phyloP scores from a whole-genome alignment of 2,888 invertebrate genomes.

The Hydroisotoma schaefferi region DNA sequence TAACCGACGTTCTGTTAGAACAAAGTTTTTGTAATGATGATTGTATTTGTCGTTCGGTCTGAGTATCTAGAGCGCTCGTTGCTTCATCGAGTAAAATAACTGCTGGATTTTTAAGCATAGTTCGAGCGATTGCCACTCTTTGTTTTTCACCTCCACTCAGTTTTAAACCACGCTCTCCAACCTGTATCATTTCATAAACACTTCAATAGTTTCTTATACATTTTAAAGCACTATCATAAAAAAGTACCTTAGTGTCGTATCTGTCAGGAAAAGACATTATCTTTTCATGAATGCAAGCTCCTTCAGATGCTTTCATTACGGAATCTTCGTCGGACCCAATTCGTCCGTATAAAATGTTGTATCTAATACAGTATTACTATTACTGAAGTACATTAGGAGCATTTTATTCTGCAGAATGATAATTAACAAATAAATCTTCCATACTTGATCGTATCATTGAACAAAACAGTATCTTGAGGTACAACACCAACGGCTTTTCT shows the following conservation, averaged over 20 bases:
- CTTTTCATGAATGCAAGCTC: slow-evolving; percentile 89
- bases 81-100: slow-evolving; percentile 93
- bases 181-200: slow-evolving; percentile 54
- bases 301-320: slow-evolving; percentile 80
- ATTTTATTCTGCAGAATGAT: not conserved
- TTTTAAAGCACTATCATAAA: not conserved
- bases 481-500: slow-evolving; percentile 86
- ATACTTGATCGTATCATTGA: slow-evolving; percentile 82
- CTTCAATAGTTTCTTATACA: not conserved
- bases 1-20: slow-evolving; percentile 81
- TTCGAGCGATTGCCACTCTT: slow-evolving; percentile 92
- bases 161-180: slow-evolving; percentile 91
- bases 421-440: not conserved
- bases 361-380: slow-evolving; percentile 56
- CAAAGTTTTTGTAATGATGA: slow-evolving; percentile 73
- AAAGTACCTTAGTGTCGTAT: slow-evolving; percentile 71
- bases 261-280: slow-evolving; percentile 87
- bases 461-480: slow-evolving; percentile 94
- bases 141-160: slow-evolving; percentile 98
- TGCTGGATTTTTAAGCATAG: slow-evolving; percentile 84
- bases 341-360: slow-evolving; percentile 91
- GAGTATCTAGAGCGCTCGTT: slow-evolving; percentile 90
- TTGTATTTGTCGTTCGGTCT: slow-evolving; percentile 88
- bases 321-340: slow-evolving; percentile 73
- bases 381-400: not conserved